A percentile compares a stretch with the other conserved stretches of the same genome.
These are phyloP conservation scores for Rhinolophus sinicus DNA, from an alignment of 2,113 vertebrate genomes.

Conservation along the genomic window DNA sequence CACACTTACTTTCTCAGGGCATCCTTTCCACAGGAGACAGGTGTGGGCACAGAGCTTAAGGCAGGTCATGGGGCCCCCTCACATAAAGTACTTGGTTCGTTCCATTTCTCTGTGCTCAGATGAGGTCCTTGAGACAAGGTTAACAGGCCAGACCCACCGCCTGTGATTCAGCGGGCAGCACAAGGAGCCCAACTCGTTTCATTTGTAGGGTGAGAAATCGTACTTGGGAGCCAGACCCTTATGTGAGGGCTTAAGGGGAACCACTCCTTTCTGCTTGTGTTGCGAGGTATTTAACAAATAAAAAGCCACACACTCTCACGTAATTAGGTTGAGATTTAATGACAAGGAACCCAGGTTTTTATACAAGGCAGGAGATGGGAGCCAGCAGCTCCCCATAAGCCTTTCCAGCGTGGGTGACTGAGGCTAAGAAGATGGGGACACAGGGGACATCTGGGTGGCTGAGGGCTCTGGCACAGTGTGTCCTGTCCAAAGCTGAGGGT, in stretches of 20 bases:
- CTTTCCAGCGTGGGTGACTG: slow-evolving; percentile 59
- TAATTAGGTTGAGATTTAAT: slow-evolving; percentile 77
- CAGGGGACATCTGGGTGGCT: not conserved
- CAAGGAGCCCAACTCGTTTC: not conserved
- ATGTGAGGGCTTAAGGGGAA: not conserved
- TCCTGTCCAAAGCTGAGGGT: slow-evolving; percentile 67
- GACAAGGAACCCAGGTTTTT: slow-evolving; percentile 74
- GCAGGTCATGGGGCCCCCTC: not conserved
- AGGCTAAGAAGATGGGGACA: slow-evolving; percentile 44
- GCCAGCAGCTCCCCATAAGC: slow-evolving; percentile 28
- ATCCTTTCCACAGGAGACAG: not conserved
- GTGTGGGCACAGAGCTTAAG: not conserved
- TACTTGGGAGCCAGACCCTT: not conserved
- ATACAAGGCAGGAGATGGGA: slow-evolving; percentile 64
- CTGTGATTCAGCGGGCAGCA: not conserved
- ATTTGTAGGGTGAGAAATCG: not conserved
- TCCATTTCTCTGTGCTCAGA: not conserved
- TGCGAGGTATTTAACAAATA: slow-evolving; percentile 38
- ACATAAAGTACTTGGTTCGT: not conserved
- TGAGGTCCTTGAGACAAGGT: not conserved
- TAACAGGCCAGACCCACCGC: not conserved
- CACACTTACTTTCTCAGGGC: not conserved
- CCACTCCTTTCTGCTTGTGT: not conserved
- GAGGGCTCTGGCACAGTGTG: slow-evolving; percentile 59
- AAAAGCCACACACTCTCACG: slow-evolving; percentile 53